Conservation (phyloP, 2,888 invertebrate genomes). For the Chouioia cunea region DNA sequence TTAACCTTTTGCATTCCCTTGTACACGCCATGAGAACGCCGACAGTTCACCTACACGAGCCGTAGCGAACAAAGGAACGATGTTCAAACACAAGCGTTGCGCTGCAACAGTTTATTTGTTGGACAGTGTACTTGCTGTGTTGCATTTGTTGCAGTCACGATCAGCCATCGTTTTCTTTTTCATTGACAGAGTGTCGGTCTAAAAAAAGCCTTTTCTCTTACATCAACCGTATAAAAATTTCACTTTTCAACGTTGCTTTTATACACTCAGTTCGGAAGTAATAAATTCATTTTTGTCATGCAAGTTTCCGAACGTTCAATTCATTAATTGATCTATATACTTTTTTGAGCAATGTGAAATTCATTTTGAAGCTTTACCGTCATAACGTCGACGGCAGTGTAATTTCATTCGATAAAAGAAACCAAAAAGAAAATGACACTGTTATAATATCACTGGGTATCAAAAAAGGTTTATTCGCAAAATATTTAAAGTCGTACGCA, state of each 20-base stretch:
- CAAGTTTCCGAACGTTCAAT: too few relatives aligned
- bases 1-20: constrained; percentile 64
- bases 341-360: too few relatives aligned
- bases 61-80: background rate
- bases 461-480: too few relatives aligned
- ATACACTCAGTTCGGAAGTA: background rate
- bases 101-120: constrained; percentile 7
- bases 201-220: background rate
- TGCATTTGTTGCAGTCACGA: background rate
- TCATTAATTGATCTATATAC: too few relatives aligned
- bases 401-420: too few relatives aligned
- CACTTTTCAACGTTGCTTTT: background rate
- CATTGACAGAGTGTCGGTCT: background rate
- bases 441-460: too few relatives aligned
- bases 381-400: too few relatives aligned
- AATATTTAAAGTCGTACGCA: too few relatives aligned
- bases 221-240: too few relatives aligned
- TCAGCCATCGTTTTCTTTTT: background rate
- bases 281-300: background rate
- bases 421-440: too few relatives aligned
- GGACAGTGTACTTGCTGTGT: constrained; percentile 10
- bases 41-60: constrained; percentile 38
- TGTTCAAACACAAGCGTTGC: background rate
- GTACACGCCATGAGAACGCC: constrained; percentile 59
- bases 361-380: too few relatives aligned